phyloP scores from a whole-genome alignment of 1,140 invertebrate species.

The Brachionus sp. region DNA sequence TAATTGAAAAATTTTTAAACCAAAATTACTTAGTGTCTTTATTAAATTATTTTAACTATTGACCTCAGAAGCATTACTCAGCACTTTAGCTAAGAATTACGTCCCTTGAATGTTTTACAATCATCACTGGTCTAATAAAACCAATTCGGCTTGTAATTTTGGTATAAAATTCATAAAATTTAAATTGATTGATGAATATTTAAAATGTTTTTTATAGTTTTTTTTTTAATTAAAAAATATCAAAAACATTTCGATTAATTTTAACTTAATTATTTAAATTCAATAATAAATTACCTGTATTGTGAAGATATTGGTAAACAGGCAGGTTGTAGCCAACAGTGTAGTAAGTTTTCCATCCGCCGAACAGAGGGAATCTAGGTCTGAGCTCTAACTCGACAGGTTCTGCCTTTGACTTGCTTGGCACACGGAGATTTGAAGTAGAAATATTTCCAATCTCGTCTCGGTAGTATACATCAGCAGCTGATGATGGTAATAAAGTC shows the following conservation, averaged over 20 bases:
- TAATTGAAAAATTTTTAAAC: no score
- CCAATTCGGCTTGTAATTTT: no score
- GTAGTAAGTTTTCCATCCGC: constrained; percentile 97
- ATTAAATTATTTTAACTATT: not conserved
- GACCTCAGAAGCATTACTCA: constrained; percentile 21
- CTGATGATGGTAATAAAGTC: constrained; percentile 76
- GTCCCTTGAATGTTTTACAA: constrained; percentile 32
- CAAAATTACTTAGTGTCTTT: no score
- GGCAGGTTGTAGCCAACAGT: constrained; percentile 94
- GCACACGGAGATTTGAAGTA: constrained; percentile 81
- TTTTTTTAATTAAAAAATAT: not conserved
- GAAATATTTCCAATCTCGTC: constrained; percentile 99
- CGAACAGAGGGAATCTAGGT: constrained; percentile 93
- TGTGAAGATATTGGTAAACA: constrained; percentile 88
- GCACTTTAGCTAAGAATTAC: constrained; percentile 18
- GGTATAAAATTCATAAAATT: no score
- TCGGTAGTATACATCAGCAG: constrained; percentile 84
- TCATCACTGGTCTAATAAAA: not conserved
- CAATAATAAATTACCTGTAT: constrained; percentile 65
- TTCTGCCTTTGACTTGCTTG: constrained; percentile 66
- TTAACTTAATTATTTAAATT: not conserved
- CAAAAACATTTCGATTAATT: not conserved
- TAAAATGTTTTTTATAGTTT: not conserved
- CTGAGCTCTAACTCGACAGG: constrained; percentile 88
- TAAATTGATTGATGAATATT: no score